A percentile compares a stretch with the other conserved stretches of the same genome.
These are phyloP conservation scores for Andrena camellia DNA, from an alignment of 2,888 invertebrate species.

Conservation along the genomic window DNA sequence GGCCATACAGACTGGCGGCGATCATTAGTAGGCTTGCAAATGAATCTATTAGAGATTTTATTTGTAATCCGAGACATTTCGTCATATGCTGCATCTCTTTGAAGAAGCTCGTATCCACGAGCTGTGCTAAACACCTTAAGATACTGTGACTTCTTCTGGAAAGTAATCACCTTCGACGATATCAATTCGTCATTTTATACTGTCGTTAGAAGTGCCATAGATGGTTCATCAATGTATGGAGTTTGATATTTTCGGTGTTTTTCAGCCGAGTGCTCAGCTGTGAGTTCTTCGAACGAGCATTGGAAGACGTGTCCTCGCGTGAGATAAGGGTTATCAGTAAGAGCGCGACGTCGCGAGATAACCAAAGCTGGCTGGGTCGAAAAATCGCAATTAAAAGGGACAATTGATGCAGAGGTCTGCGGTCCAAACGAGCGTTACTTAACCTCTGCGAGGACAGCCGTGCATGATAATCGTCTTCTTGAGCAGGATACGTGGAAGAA, in stretches of 20 bases:
- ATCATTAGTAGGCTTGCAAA: slow-evolving; percentile 20
- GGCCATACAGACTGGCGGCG: not conserved
- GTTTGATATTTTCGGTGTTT: too few species aligned
- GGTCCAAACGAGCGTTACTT: not conserved
- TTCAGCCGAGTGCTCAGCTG: too few species aligned
- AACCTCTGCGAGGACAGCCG: not conserved
- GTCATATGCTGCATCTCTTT: not conserved
- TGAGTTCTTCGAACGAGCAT: too few species aligned
- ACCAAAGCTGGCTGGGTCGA: not conserved
- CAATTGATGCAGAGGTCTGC: not conserved
- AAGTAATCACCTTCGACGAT: too few species aligned
- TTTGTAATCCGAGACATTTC: not conserved
- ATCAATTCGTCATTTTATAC: too few species aligned
- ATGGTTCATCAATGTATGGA: too few species aligned
- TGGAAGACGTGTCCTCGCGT: too few species aligned
- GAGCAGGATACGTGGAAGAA: not conserved
- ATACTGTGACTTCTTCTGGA: too few species aligned
- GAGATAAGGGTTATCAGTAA: too few species aligned
- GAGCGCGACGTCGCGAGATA: not conserved
- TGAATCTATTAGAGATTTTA: slow-evolving; percentile 22
- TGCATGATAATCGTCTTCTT: not conserved
- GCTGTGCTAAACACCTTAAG: too few species aligned
- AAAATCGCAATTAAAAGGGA: slow-evolving; percentile 19
- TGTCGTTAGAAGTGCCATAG: too few species aligned
- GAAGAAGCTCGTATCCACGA: not conserved